Percentiles rank a stretch among this genome's conserved stretches.
Conservation (phyloP, 1,140 invertebrate genomes). For the Scaptomyza montana region DNA sequence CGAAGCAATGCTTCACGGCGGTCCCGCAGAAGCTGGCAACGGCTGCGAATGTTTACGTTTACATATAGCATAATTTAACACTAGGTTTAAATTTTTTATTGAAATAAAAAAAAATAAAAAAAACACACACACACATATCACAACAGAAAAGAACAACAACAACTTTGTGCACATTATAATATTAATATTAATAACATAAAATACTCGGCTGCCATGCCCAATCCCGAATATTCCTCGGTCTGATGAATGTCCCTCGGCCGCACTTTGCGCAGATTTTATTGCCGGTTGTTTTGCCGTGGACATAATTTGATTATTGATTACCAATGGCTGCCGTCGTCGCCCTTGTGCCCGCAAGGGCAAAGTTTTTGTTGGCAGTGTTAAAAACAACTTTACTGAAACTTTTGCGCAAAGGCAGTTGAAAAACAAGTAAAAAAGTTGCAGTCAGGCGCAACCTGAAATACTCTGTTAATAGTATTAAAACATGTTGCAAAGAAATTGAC, state of each 20-base stretch:
- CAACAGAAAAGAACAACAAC: neutral
- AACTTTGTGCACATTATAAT: constrained; percentile 69
- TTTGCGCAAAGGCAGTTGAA: neutral
- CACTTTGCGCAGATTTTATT: constrained; percentile 60
- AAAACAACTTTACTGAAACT: constrained; percentile 3
- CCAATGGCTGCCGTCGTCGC: constrained; percentile 11
- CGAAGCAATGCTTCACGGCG: too few relatives aligned
- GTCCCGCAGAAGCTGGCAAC: too few relatives aligned
- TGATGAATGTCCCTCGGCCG: constrained; percentile 65
- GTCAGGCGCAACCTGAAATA: too few relatives aligned
- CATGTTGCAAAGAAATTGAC: too few relatives aligned
- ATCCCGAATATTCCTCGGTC: constrained; percentile 38
- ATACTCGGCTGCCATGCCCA: constrained; percentile 52
- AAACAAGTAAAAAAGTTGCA: constrained; percentile 10
- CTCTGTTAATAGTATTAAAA: too few relatives aligned
- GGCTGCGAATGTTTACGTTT: too few relatives aligned
- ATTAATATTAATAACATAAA: constrained; percentile 80
- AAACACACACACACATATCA: too few relatives aligned
- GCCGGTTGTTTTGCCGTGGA: constrained; percentile 27
- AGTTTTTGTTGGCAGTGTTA: neutral
- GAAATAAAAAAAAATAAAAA: too few relatives aligned
- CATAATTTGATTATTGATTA: constrained; percentile 75
- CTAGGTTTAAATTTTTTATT: too few relatives aligned
- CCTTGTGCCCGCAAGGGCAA: constrained; percentile 5
- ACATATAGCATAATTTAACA: too few relatives aligned